phyloP scores from a whole-genome alignment of 1,140 invertebrate genomes.

The Probaryconus sp. region DNA sequence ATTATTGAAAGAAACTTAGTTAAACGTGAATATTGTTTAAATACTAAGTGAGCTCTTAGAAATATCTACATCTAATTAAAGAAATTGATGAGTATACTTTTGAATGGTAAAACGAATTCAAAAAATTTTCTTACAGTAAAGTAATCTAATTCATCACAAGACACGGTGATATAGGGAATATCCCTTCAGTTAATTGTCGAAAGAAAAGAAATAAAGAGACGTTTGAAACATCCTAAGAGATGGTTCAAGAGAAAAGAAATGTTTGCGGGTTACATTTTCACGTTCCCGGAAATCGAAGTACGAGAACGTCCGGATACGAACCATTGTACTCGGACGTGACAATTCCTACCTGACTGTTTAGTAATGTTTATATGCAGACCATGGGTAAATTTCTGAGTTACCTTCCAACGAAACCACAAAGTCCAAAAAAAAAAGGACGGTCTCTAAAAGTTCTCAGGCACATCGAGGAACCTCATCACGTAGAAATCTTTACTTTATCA shows the following conservation, averaged over 20 bases:
- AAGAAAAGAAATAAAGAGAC: slow-evolving; percentile 5
- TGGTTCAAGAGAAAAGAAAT: slow-evolving; percentile 32
- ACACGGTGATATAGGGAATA: no score
- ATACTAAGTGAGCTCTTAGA: no score
- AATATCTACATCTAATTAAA: no score
- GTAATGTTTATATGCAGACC: slow-evolving; percentile 37
- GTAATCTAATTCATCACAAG: no score
- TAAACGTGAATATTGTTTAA: no score
- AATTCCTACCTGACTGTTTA: slow-evolving; percentile 47
- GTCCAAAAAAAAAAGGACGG: slow-evolving; percentile 52
- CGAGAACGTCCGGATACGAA: slow-evolving; percentile 73
- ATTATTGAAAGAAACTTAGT: no score
- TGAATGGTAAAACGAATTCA: no score
- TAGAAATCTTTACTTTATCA: slow-evolving; percentile 78
- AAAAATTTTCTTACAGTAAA: no score
- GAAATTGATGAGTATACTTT: no score
- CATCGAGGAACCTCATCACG: slow-evolving; percentile 77
- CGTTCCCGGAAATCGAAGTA: slow-evolving; percentile 75
- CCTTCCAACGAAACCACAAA: slow-evolving; percentile 37
- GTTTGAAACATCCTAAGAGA: no score
- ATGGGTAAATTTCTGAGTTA: slow-evolving; percentile 40
- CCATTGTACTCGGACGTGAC: slow-evolving; percentile 67
- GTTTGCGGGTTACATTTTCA: slow-evolving; percentile 68
- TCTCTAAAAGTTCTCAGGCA: slow-evolving; percentile 76
- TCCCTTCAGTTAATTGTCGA: no score